A percentile compares a stretch with the other conserved stretches of the same genome.
Conservation (phyloP, 2,113 vertebrate genomes). For the Accipiter cooperii region DNA sequence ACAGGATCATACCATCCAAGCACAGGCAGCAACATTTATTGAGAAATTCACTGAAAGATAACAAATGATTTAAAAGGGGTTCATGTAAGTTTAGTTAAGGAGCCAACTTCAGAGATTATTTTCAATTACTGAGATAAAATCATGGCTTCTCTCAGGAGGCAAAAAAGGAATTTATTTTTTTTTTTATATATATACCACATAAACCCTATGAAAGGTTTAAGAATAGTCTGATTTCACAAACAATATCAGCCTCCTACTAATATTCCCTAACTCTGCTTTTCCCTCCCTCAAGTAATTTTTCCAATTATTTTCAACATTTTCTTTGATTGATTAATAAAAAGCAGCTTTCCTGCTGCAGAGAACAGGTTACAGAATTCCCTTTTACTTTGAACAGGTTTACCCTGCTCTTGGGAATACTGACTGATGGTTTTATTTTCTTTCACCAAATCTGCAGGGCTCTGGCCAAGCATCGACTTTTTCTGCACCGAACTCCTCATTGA, state of each 20-base stretch:
- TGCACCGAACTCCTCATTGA: background rate
- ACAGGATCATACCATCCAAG: background rate
- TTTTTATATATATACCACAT: conserved; percentile 7
- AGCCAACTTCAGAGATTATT: conserved; percentile 74
- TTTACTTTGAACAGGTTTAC: background rate
- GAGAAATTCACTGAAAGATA: conserved; percentile 69
- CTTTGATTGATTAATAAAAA: conserved; percentile 28
- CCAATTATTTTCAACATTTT: conserved; percentile 48
- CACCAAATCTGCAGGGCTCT: background rate
- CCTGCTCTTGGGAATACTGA: background rate
- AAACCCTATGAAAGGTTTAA: conserved; percentile 49
- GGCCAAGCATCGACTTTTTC: background rate
- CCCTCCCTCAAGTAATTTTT: conserved; percentile 3
- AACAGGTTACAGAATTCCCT: conserved; percentile 9
- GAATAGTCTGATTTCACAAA: conserved; percentile 29
- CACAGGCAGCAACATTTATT: conserved; percentile 57
- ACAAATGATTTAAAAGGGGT: conserved; percentile 67
- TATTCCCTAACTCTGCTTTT: background rate
- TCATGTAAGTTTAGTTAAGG: conserved; percentile 71
- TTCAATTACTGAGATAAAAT: conserved; percentile 81
- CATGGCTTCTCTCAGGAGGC: conserved; percentile 39
- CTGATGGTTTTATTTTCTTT: background rate
- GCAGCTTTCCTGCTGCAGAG: conserved; percentile 7
- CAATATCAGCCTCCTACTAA: background rate
- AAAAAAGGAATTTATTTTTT: background rate